Evolutionary conservation across 1,140 invertebrate genomes (phyloP), one percentile per base, ranked within the genome.

Genomic region (Muscidifurax raptorellus): DNA sequence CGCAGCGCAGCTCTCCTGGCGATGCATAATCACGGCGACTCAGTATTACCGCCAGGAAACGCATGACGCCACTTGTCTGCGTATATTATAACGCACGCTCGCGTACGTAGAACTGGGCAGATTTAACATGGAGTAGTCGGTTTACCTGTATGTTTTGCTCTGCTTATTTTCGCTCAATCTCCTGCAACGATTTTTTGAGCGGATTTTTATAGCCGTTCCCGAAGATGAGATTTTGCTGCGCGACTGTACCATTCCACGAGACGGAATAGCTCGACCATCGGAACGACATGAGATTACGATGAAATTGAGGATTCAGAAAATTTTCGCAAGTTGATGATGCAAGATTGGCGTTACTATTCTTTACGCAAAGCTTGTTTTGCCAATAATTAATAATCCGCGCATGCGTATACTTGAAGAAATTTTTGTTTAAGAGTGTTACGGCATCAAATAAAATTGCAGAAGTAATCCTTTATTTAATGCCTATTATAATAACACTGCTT

Each of bases 11-110:
- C 5, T 59, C 52, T 59, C 52, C 52, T 69, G 27, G 66, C 32
- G 71, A 74, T 40, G 71, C 71, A 74, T 74, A 74, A 74, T 74
- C 71, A 74, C 18, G 71, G 32, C 22, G 22, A 32, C 32, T 74
- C 32, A 12, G 30, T n/a, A 74, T 74, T 6, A 18, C 71, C 28
- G 30, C 30, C 32, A 32, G 71, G 71, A 74, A 74, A 74, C 32
- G 71, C 32, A 74, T 30, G 71, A 74, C 32, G 71, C 71, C 32
- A n/a, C 71, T 32, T 2, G 2, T 32, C 30, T 27, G 13, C n/a
- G 18, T 18, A 13, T n/a, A n/a, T 30, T 40, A 36, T 36, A 36
- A 74, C 27, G 28, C 69, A 22, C 71, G 32, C 12, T n/a, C n/a
- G 18, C 40, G 13, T n/a, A 28, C 22, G 71, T 15, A 74, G 18